Evolutionary conservation across 64 coral and sea anemone genomes (phyloP), one percentile per base, ranked within the genome.

Genomic region (Hydrozoanthus tunicans): DNA sequence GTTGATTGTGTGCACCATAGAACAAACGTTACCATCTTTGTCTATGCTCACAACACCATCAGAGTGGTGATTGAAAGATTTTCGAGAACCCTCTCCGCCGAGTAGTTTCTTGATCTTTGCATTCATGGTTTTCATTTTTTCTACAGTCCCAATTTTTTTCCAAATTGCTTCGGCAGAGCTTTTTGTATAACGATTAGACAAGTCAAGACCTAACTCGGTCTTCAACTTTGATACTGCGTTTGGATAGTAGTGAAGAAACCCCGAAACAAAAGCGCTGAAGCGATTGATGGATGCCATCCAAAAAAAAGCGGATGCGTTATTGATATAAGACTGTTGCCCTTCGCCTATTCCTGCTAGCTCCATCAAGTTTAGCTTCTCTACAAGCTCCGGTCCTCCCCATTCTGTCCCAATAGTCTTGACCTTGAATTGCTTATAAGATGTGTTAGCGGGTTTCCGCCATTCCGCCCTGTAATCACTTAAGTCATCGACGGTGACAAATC

Each of bases 41-140:
- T 98, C 96, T 43, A 98, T 90, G 9, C 86, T 91, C 1, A 96
- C 96, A 9, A 98, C 89, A 3, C 93, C 96, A 83, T 92, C 95
- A 9, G 95, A 96, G 20, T 91, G 90, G 73, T 90, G 81, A 11
- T 93, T 69, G 56, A 85, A 75, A 70, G 80, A 53, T 2, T 70
- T 59, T 53, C 77, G 63, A 56, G 17, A 32, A 3, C 8, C 51
- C 54, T 65, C 57, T 73, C 82, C 85, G 10, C 94, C 91, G 0
- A 96, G 86, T 7, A 96, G 83, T 59, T 89, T 85, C 59, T 79
- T 94, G 7, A 96, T 92, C 62, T 92, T 91, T 27, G 11, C 59
- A 63, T 96, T 96, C 5, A 81, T 78, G 17, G 51, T 63, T 27
- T 75, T 81, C 95, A 96, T 96, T 63, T 94, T 94, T 59, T 85